phyloP scores from a whole-genome alignment of 2,888 invertebrate species.

The Apamea anceps region DNA sequence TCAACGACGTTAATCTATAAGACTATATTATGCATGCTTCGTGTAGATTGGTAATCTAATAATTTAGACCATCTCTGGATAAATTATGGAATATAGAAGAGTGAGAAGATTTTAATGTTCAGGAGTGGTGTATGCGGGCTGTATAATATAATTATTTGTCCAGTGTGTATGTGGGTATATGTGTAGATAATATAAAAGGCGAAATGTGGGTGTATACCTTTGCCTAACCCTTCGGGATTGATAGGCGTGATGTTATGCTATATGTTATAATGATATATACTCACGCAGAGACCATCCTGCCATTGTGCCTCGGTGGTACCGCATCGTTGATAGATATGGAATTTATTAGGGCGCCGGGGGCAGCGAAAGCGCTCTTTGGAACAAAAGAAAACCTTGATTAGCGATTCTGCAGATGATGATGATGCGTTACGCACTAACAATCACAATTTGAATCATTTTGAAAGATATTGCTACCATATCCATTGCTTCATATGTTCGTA shows the following conservation, averaged over 20 bases:
- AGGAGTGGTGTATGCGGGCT: not conserved
- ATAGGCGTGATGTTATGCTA: not conserved
- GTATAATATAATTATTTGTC: not conserved
- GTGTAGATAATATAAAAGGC: no score
- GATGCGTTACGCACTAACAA: no score
- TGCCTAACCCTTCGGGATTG: not conserved
- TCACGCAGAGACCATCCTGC: constrained; percentile 38
- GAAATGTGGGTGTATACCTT: not conserved
- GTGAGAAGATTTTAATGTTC: not conserved
- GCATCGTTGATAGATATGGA: constrained; percentile 1
- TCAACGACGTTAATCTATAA: not conserved
- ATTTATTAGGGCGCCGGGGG: constrained; percentile 33
- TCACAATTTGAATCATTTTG: no score
- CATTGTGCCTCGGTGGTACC: constrained; percentile 23
- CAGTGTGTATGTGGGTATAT: no score
- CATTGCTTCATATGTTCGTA: no score
- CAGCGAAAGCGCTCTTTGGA: constrained; percentile 61
- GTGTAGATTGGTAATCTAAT: not conserved
- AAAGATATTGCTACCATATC: no score
- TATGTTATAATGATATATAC: constrained; percentile 16
- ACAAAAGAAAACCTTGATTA: not conserved
- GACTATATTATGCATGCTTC: not conserved
- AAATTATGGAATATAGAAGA: no score
- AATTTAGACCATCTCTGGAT: not conserved
- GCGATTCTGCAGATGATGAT: no score